Conservation (phyloP, 2,888 invertebrate genomes). For the Ophion slaviceki region DNA sequence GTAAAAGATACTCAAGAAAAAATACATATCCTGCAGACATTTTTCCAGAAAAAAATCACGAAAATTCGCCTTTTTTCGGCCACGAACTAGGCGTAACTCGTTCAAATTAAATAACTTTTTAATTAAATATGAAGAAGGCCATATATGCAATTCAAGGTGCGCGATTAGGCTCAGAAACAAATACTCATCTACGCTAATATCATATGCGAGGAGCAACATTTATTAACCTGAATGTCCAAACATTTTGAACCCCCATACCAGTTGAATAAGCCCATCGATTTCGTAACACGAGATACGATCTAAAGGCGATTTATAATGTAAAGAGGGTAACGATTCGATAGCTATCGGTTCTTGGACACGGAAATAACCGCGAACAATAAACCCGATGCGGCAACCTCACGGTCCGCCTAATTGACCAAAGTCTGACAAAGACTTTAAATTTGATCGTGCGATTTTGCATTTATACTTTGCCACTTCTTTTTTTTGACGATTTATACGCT, state of each 20-base stretch:
- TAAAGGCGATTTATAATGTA: constrained; percentile 41
- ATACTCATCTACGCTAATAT: no score
- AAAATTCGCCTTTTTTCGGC: no score
- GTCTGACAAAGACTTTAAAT: constrained; percentile 46
- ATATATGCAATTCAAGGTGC: no score
- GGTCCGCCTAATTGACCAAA: constrained; percentile 48
- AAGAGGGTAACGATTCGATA: constrained; percentile 50
- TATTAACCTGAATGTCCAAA: not conserved
- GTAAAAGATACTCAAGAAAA: no score
- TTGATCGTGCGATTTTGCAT: constrained; percentile 38
- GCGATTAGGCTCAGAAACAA: no score
- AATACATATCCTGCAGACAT: no score
- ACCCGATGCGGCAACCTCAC: constrained; percentile 44
- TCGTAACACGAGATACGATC: constrained; percentile 29
- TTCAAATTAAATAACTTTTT: no score
- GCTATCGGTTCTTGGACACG: constrained; percentile 24
- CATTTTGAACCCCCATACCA: not conserved
- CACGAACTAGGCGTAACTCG: no score
- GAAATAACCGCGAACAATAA: constrained; percentile 51
- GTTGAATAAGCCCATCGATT: constrained; percentile 39
- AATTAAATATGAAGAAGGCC: no score
- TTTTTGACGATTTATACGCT: constrained; percentile 29
- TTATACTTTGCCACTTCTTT: constrained; percentile 36
- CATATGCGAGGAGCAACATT: no score
- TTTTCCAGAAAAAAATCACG: no score